A percentile compares a stretch with the other conserved stretches of the same genome.
These are phyloP conservation scores for Sus cebifrons DNA, from an alignment of 2,797 vertebrate species.

Conservation along the genomic window DNA sequence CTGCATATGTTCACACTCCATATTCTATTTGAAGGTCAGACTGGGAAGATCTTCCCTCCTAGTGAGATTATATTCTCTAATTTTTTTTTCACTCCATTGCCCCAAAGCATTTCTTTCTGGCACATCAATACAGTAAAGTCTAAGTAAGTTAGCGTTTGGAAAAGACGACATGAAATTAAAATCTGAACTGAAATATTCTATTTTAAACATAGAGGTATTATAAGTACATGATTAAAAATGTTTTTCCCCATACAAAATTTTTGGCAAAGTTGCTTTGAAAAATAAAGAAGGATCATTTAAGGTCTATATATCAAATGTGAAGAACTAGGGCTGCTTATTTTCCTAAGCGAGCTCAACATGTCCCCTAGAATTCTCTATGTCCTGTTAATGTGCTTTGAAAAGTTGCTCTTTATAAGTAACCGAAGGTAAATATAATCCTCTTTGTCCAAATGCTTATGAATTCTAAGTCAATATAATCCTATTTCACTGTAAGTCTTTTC, in stretches of 20 bases:
- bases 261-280: slow-evolving; percentile 48
- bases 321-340: slow-evolving; percentile 25
- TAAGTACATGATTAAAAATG: slow-evolving; percentile 54
- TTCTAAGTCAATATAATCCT: background rate
- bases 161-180: slow-evolving; percentile 54
- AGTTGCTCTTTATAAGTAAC: slow-evolving; percentile 1
- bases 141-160: slow-evolving; percentile 29
- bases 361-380: slow-evolving; percentile 27
- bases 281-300: slow-evolving; percentile 56
- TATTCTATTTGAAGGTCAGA: background rate
- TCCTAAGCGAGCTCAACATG: slow-evolving; percentile 37
- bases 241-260: slow-evolving; percentile 40
- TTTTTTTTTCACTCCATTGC: background rate
- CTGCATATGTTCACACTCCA: background rate
- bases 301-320: slow-evolving; percentile 43
- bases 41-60: background rate
- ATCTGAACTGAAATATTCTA: slow-evolving; percentile 39
- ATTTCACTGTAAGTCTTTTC: slow-evolving; percentile 1
- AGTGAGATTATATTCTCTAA: background rate
- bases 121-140: slow-evolving; percentile 39
- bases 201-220: slow-evolving; percentile 59
- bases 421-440: slow-evolving; percentile 51
- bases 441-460: slow-evolving; percentile 41
- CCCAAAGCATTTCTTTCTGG: slow-evolving; percentile 11
- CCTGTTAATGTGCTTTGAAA: slow-evolving; percentile 56